These are phyloP conservation scores for Philonicus albiceps DNA, from an alignment of 2,888 invertebrate genomes.

Conservation along the genomic window DNA sequence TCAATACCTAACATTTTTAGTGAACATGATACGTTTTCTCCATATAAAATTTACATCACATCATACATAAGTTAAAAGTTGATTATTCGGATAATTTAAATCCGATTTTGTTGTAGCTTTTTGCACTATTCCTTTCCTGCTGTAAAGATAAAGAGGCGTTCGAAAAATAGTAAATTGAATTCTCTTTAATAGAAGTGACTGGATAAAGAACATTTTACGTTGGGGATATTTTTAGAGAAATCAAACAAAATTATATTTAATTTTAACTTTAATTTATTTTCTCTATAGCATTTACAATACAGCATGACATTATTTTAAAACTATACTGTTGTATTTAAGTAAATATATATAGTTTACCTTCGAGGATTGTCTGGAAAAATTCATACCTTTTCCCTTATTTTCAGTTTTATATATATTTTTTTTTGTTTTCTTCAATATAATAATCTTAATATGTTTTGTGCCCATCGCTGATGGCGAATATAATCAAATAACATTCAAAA, in stretches of 20 bases:
- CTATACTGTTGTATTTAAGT: slow-evolving; percentile 31
- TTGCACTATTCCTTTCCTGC: no score
- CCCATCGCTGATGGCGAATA: slow-evolving; percentile 46
- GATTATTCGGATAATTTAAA: no score
- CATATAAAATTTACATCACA: no score
- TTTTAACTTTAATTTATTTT: slow-evolving; percentile 37
- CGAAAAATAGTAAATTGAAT: no score
- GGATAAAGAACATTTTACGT: neutral
- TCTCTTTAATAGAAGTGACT: neutral
- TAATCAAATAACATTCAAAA: slow-evolving; percentile 42
- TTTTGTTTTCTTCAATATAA: slow-evolving; percentile 53
- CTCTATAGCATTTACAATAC: slow-evolving; percentile 42
- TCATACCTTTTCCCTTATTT: slow-evolving; percentile 48
- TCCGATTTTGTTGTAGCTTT: no score
- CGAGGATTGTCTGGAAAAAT: slow-evolving; percentile 53
- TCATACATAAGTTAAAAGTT: no score
- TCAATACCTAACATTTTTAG: no score
- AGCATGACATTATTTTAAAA: slow-evolving; percentile 40
- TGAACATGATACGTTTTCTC: no score
- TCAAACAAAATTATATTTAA: neutral
- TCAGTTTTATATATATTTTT: slow-evolving; percentile 52
- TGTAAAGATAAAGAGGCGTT: no score
- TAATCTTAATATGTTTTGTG: slow-evolving; percentile 35
- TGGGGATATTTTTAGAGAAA: neutral
- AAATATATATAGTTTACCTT: slow-evolving; percentile 38